Evolutionary conservation across 2,113 vertebrate species (phyloP).

Genomic region (Amblyornis subalaris): DNA sequence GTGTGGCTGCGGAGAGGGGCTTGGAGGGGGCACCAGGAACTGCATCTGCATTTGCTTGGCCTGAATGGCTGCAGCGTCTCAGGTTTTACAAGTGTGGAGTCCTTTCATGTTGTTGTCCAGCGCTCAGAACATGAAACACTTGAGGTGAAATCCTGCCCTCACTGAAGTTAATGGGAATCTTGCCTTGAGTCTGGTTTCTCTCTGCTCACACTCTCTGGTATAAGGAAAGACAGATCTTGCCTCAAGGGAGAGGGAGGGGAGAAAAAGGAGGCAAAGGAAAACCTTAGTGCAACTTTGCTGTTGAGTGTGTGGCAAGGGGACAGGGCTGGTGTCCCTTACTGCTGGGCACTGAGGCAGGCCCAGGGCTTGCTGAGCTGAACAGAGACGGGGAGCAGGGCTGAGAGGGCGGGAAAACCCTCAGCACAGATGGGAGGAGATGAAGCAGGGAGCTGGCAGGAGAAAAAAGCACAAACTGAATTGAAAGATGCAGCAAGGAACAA

Average conservation of each 20-base stretch:
- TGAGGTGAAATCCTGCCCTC: constrained; percentile 51
- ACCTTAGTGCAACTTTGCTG: neutral
- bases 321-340: neutral
- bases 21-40: constrained; percentile 16
- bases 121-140: constrained; percentile 50
- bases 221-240: constrained; percentile 18
- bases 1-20: neutral
- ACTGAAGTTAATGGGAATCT: constrained; percentile 39
- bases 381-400: neutral
- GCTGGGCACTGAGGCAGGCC: neutral
- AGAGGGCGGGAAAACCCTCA: neutral
- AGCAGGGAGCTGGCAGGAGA: neutral
- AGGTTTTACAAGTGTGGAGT: constrained; percentile 52
- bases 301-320: fast-evolving
- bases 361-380: neutral
- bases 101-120: constrained; percentile 63
- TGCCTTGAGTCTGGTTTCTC: constrained; percentile 50
- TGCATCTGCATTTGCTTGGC: constrained; percentile 10
- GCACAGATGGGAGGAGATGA: neutral
- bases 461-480: neutral
- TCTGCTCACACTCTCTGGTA: constrained; percentile 35
- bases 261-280: neutral
- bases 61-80: neutral
- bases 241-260: neutral
- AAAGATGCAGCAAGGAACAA: neutral